A percentile compares a stretch with the other conserved stretches of the same genome.
These are phyloP conservation scores for Salvelinus fontinalis DNA, from an alignment of 2,113 vertebrate genomes.

Conservation along the genomic window DNA sequence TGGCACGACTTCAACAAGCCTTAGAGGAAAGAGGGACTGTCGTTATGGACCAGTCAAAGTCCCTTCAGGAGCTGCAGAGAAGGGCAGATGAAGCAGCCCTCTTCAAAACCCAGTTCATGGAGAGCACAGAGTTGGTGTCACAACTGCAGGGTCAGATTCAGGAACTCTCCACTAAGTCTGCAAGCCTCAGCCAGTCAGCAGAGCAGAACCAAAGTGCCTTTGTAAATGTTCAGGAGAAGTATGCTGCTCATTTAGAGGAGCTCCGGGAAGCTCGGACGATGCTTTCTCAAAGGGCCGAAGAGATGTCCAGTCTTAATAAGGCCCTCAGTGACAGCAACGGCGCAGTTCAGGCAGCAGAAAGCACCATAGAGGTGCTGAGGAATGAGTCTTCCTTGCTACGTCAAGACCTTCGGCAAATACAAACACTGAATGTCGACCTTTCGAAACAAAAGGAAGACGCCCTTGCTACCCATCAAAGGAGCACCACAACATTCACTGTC, in stretches of 20 bases:
- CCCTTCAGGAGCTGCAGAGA: slow-evolving; percentile 66
- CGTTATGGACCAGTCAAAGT: slow-evolving; percentile 56
- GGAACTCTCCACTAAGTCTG: slow-evolving; percentile 36
- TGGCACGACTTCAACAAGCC: slow-evolving; percentile 53
- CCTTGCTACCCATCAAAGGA: slow-evolving; percentile 59
- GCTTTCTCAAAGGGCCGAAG: slow-evolving; percentile 64
- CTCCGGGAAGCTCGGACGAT: slow-evolving; percentile 52
- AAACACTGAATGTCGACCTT: slow-evolving; percentile 51
- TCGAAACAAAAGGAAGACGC: slow-evolving; percentile 73
- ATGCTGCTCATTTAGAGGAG: slow-evolving; percentile 62
- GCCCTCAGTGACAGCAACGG: slow-evolving; percentile 57
- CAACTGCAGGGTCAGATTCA: slow-evolving; percentile 63
- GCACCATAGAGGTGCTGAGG: slow-evolving; percentile 50
- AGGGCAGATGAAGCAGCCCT: slow-evolving; percentile 62
- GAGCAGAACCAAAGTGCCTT: slow-evolving; percentile 72
- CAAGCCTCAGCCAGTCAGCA: slow-evolving; percentile 35
- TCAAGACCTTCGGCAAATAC: slow-evolving; percentile 60
- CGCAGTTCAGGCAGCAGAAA: slow-evolving; percentile 51
- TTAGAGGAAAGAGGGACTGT: slow-evolving; percentile 64
- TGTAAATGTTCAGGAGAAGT: slow-evolving; percentile 76
- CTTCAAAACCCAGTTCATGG: slow-evolving; percentile 67
- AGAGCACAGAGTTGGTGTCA: slow-evolving; percentile 66
- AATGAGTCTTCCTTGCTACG: slow-evolving; percentile 58
- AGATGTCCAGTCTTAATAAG: slow-evolving; percentile 62
- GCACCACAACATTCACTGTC: slow-evolving; percentile 60